Base-by-base conservation (phyloP, 2,797 vertebrate species). In the Spea hammondii region DNA sequence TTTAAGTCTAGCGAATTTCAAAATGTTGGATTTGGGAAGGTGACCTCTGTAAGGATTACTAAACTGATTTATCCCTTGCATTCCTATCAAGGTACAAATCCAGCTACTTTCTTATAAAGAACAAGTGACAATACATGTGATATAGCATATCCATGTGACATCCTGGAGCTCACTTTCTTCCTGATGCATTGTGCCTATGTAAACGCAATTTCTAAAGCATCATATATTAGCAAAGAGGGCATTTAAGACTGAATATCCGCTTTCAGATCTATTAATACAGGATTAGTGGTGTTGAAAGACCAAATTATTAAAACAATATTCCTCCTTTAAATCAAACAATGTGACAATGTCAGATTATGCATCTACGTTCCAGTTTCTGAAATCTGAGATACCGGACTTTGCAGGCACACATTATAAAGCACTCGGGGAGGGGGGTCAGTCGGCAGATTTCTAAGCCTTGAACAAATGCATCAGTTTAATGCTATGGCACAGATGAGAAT, bases 251-350 rank as follows among this genome's bases (percentile, higher is more conserved):
- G 70, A 50, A 59, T 50, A 72, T 72, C 53, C 53, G 49, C 11
- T 66, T 72, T 71, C 53, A 72, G 7, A 50, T 57, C 70, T 79
- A 57, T 66, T 72, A 79, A 79, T 59, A 47, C 53, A 72, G 69
- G 70, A 72, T 65, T 72, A 67, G 17, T 44, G 70, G 49, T 67
- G 77, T 71, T 65, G 4, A 79, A 65, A 66, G 77, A 14, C 70
- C 66, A 32, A 49, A n/a, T 59, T 67, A 4, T 66, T 72, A 67
- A 48, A 60, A 50, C 51, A 79, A 66, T 59, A 53, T 59, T 79
- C 77, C 70, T 79, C 77, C 62, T 79, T 44, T 3, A 79, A 72
- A 66, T 79, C 53, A 79, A 79, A 72, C 70, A 79, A 79, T 54
- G 45, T 67, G 51, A 57, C 67, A 72, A 66, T 72, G 67, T 79